Conservation (phyloP, 2,113 vertebrate genomes). For the Colossoma macropomum region DNA sequence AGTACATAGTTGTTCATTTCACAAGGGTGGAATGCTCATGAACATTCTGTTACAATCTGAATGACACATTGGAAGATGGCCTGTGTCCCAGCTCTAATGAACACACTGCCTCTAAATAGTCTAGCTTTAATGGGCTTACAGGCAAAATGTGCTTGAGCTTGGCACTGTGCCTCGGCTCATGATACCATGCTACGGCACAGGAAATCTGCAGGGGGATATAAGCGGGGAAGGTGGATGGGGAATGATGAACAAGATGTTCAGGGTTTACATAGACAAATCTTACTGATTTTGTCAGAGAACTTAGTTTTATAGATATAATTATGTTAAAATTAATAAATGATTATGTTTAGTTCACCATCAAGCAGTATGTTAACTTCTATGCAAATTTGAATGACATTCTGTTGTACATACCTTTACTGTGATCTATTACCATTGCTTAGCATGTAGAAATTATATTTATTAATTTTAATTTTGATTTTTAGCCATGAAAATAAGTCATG, state of each 20-base stretch:
- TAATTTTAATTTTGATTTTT: too few species aligned
- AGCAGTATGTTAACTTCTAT: too few species aligned
- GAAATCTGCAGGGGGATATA: neutral
- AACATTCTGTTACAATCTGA: neutral
- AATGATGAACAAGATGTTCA: slow-evolving; percentile 15
- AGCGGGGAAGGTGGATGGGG: neutral
- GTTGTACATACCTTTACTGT: too few species aligned
- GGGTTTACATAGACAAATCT: neutral
- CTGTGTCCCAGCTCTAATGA: neutral
- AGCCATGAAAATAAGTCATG: too few species aligned
- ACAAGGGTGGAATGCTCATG: neutral
- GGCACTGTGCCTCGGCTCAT: neutral
- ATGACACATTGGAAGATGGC: neutral
- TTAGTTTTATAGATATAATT: too few species aligned
- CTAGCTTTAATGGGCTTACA: slow-evolving; percentile 21
- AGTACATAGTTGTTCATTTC: neutral
- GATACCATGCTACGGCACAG: neutral
- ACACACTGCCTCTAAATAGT: slow-evolving; percentile 4
- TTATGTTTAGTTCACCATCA: too few species aligned
- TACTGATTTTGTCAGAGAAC: neutral
- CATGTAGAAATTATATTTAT: too few species aligned
- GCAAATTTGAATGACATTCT: too few species aligned
- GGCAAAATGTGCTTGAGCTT: neutral
- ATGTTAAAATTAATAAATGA: too few species aligned
- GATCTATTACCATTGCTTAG: too few species aligned